phyloP scores from a whole-genome alignment of 2,888 invertebrate genomes.

The Tridacna gigas region DNA sequence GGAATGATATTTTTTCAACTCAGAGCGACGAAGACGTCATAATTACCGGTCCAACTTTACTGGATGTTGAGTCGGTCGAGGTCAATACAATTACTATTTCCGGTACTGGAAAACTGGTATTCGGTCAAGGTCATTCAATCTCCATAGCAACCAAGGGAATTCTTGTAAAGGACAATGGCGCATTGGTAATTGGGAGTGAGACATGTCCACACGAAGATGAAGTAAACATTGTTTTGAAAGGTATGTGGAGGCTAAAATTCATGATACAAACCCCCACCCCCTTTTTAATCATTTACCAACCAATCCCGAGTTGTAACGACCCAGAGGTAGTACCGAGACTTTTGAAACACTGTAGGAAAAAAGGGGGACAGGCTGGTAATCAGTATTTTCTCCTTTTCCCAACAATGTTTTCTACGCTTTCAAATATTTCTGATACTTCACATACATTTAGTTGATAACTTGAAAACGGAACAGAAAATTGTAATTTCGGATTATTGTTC shows the following conservation, averaged over 20 bases:
- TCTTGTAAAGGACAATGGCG: slow-evolving; percentile 32
- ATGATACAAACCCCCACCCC: too few species aligned
- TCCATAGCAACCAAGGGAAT: slow-evolving; percentile 34
- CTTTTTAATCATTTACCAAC: too few species aligned
- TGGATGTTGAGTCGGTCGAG: slow-evolving; percentile 32
- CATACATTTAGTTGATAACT: too few species aligned
- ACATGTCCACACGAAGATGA: slow-evolving; percentile 32
- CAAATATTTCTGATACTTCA: too few species aligned
- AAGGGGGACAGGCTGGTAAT: too few species aligned
- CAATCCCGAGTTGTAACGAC: too few species aligned
- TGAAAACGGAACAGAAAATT: too few species aligned
- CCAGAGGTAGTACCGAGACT: too few species aligned
- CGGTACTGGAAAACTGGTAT: slow-evolving; percentile 36
- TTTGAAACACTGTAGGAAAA: too few species aligned
- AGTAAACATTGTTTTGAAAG: slow-evolving; percentile 39
- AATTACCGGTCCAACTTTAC: slow-evolving; percentile 18
- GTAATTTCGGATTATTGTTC: too few species aligned
- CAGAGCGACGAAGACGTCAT: slow-evolving; percentile 19
- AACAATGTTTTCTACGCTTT: too few species aligned
- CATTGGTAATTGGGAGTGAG: slow-evolving; percentile 46
- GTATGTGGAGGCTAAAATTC: slow-evolving; percentile 2
- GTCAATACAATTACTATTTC: slow-evolving; percentile 38
- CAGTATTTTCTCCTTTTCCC: too few species aligned
- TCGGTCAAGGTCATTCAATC: slow-evolving; percentile 34
- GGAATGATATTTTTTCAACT: neutral